Conservation (phyloP, 35 echinoderm and acorn worm species). For the Anneissia japonica region DNA sequence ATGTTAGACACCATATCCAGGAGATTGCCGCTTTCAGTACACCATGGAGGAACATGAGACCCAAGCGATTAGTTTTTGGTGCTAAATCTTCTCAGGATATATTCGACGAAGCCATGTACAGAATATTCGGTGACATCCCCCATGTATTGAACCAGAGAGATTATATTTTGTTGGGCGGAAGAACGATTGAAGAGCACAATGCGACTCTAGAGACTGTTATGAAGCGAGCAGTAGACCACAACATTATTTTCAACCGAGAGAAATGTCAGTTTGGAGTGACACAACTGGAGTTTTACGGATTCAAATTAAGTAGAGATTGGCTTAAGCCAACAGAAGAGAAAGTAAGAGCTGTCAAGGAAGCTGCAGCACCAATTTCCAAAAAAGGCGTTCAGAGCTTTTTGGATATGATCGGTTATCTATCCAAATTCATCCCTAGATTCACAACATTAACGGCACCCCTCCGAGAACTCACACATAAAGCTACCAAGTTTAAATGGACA, state of each 20-base stretch:
- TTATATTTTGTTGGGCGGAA: conserved; percentile 42
- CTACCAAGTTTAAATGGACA: conserved; percentile 47
- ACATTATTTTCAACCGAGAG: conserved; percentile 40
- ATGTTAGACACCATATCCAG: not conserved
- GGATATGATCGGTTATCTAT: conserved; percentile 58
- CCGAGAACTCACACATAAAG: no score
- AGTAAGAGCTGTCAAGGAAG: conserved; percentile 37
- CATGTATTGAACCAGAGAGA: conserved; percentile 45
- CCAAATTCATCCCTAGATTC: conserved; percentile 53
- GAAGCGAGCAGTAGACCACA: conserved; percentile 39
- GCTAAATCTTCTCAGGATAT: conserved; percentile 47
- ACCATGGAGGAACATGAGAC: conserved; percentile 25
- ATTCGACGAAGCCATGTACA: conserved; percentile 39
- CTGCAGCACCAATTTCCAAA: no score
- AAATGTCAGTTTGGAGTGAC: conserved; percentile 50
- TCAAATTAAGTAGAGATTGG: conserved; percentile 58
- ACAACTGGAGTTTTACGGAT: conserved; percentile 58
- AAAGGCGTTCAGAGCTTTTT: conserved; percentile 44
- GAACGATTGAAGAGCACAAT: conserved; percentile 58
- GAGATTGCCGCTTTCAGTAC: not conserved
- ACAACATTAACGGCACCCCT: no score
- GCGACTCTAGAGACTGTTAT: conserved; percentile 21
- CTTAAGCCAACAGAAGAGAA: conserved; percentile 56
- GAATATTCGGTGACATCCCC: conserved; percentile 58
- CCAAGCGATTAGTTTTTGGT: conserved; percentile 24